Evolutionary conservation across 2,113 vertebrate species (phyloP).

Genomic region (Myrmecobius fasciatus): DNA sequence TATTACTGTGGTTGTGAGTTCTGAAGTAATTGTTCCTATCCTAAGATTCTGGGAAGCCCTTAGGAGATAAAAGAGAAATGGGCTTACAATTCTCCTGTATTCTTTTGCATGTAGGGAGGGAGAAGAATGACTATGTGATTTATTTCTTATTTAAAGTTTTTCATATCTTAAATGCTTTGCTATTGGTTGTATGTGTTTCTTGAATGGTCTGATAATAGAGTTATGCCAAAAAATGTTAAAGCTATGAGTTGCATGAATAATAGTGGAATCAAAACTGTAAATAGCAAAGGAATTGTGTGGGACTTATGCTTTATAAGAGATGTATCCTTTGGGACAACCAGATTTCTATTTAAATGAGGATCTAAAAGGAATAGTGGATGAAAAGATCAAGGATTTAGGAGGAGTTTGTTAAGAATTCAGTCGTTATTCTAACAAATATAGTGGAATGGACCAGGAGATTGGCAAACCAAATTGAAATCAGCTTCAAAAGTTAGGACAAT

Average conservation of each 20-base stretch:
- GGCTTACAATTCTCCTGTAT: not conserved
- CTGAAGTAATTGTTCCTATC: not conserved
- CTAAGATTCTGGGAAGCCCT: not conserved
- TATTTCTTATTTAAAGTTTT: not conserved
- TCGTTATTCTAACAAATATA: not conserved
- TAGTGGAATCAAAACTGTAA: not conserved
- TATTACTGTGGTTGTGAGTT: not conserved
- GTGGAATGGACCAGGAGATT: not conserved
- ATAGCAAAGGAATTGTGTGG: not conserved
- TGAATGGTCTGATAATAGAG: not conserved
- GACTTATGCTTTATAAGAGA: not conserved
- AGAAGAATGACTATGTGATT: not conserved
- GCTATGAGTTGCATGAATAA: not conserved
- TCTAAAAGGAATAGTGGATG: not conserved
- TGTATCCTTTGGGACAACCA: not conserved
- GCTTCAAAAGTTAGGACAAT: not conserved
- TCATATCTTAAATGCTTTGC: not conserved
- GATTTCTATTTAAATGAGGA: not conserved
- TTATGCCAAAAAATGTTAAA: not conserved
- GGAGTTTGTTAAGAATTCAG: not conserved
- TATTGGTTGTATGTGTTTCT: not conserved
- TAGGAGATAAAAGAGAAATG: not conserved
- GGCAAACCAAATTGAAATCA: not conserved
- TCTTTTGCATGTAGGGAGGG: not conserved
- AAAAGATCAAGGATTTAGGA: not conserved